Evolutionary conservation across 1,140 invertebrate genomes (phyloP).

Genomic region (Panagrolaimus sp.): DNA sequence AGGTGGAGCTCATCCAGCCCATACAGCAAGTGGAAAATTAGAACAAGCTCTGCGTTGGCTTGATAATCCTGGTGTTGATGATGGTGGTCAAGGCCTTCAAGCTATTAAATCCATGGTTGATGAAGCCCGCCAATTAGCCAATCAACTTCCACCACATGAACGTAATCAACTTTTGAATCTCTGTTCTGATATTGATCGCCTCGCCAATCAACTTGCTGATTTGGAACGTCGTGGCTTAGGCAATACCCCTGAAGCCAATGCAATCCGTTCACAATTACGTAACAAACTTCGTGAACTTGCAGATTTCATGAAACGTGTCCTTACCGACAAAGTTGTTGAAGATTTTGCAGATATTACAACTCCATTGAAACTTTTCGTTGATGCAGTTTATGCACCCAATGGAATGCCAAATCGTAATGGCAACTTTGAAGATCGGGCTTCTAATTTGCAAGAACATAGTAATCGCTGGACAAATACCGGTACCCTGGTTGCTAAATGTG

Average conservation of each 20-base stretch:
- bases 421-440: conserved; percentile 82
- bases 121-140: conserved; percentile 86
- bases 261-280: conserved; percentile 67
- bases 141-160: conserved; percentile 82
- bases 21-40: conserved; percentile 74
- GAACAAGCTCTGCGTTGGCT: conserved; percentile 89
- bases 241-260: conserved; percentile 64
- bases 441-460: conserved; percentile 68
- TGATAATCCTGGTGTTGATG: conserved; percentile 80
- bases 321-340: conserved; percentile 73
- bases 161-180: conserved; percentile 80
- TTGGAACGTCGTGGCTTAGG: conserved; percentile 75
- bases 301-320: conserved; percentile 74
- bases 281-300: conserved; percentile 87
- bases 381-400: conserved; percentile 80
- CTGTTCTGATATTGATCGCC: conserved; percentile 83
- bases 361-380: conserved; percentile 90
- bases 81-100: conserved; percentile 68
- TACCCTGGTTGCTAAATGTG: conserved; percentile 82
- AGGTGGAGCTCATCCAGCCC: conserved; percentile 79
- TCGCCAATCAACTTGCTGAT: conserved; percentile 77
- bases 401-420: conserved; percentile 78
- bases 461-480: conserved; percentile 77
- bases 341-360: conserved; percentile 95
- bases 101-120: conserved; percentile 79